A percentile compares a stretch with the other conserved stretches of the same genome.
Evolutionary conservation across 2,888 invertebrate genomes (phyloP).

Genomic region (Caenorhabditis wallacei): DNA sequence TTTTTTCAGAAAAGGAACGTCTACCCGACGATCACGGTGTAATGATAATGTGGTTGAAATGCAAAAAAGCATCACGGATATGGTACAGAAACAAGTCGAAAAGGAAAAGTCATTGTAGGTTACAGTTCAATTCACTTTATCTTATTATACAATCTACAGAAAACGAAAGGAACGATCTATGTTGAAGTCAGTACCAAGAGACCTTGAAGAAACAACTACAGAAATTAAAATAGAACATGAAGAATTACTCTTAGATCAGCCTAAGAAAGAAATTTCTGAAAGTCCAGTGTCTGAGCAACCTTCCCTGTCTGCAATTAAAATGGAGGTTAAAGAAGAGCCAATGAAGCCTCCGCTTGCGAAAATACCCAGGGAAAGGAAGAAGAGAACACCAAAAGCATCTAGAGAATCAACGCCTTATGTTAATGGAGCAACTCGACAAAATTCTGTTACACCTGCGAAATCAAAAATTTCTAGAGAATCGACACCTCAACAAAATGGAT

Average conservation of each 20-base stretch:
- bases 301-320: background rate
- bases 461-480: background rate
- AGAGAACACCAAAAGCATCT: conserved; percentile 4
- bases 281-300: background rate
- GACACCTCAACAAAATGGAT: background rate
- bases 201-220: background rate
- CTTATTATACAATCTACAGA: conserved; percentile 29
- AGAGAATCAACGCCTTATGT: conserved; percentile 8
- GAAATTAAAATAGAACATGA: conserved; percentile 21
- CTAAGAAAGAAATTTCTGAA: background rate
- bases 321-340: background rate
- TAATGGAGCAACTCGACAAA: conserved; percentile 3
- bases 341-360: background rate
- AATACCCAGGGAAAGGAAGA: background rate
- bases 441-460: background rate
- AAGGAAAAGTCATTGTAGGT: conserved; percentile 65
- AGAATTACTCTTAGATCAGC: conserved; percentile 1
- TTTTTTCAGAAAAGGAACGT: conserved; percentile 89
- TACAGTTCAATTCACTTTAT: conserved; percentile 13
- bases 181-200: conserved; percentile 33
- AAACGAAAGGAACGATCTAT: conserved; percentile 50
- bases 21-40: conserved; percentile 92
- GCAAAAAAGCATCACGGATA: conserved; percentile 89
- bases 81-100: conserved; percentile 83
- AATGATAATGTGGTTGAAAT: conserved; percentile 97